phyloP scores from a whole-genome alignment of 2,888 invertebrate genomes.

The Netelia inedita region DNA sequence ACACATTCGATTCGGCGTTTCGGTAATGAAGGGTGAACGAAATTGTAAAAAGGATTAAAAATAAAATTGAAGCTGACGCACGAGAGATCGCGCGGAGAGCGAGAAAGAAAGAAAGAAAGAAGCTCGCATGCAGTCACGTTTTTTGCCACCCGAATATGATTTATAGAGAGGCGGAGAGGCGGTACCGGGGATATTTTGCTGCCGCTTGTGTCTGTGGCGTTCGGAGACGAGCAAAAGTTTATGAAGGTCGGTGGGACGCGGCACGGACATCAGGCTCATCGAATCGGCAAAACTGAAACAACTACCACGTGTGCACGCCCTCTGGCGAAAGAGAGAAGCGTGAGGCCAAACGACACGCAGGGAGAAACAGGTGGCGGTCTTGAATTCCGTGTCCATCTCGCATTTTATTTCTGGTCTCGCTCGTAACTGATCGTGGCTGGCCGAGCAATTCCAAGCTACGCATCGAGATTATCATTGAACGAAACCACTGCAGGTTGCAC shows the following conservation, averaged over 20 bases:
- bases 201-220: constrained; percentile 28
- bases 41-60: constrained; percentile 18
- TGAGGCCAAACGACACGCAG: constrained; percentile 50
- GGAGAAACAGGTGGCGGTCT: constrained; percentile 65
- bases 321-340: constrained; percentile 19
- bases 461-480: constrained; percentile 36
- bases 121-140: constrained; percentile 23
- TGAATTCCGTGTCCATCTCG: constrained; percentile 45
- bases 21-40: constrained; percentile 50
- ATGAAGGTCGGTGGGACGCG: not conserved
- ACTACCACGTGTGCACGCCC: constrained; percentile 21
- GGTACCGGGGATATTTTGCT: constrained; percentile 55
- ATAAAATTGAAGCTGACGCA: constrained; percentile 41
- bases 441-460: constrained; percentile 33
- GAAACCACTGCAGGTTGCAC: constrained; percentile 19
- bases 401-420: constrained; percentile 26
- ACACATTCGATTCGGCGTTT: constrained; percentile 66
- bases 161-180: constrained; percentile 61
- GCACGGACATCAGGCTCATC: constrained; percentile 42
- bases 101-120: constrained; percentile 45
- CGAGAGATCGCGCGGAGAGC: constrained; percentile 41
- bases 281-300: constrained; percentile 53
- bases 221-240: constrained; percentile 36
- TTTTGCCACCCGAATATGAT: constrained; percentile 61
- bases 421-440: constrained; percentile 38